A percentile compares a stretch with the other conserved stretches of the same genome.
These are phyloP conservation scores for Iphiclides podalirius DNA, from an alignment of 2,888 invertebrate species.

Conservation along the genomic window DNA sequence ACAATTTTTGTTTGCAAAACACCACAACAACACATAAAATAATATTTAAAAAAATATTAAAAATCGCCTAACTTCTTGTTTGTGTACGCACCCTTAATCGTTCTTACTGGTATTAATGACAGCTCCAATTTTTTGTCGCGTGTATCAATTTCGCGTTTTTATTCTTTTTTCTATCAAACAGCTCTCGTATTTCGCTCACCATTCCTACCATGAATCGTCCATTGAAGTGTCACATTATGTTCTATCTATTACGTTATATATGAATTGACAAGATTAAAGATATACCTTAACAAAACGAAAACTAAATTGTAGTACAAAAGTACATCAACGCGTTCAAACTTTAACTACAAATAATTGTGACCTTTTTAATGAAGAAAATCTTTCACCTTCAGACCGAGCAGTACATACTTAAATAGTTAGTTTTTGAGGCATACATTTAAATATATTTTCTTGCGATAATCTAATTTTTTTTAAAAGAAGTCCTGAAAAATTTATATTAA, in stretches of 20 bases:
- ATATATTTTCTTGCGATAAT: too few relatives aligned
- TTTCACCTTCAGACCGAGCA: too few relatives aligned
- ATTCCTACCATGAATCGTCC: not conserved
- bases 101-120: constrained; percentile 7
- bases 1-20: too few relatives aligned
- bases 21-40: too few relatives aligned
- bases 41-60: not conserved
- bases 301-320: constrained; percentile 1
- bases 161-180: constrained; percentile 2
- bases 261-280: not conserved
- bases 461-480: too few relatives aligned
- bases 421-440: too few relatives aligned
- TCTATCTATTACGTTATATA: not conserved
- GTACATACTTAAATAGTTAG: too few relatives aligned
- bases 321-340: constrained; percentile 8
- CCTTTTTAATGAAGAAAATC: too few relatives aligned
- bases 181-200: not conserved
- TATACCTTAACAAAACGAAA: not conserved
- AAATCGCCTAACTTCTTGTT: not conserved
- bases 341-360: not conserved
- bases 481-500: too few relatives aligned
- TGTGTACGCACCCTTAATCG: not conserved
- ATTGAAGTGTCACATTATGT: constrained; percentile 1
- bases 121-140: constrained; percentile 20
- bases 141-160: constrained; percentile 18